Evolutionary conservation across 2,113 vertebrate genomes (phyloP).

Genomic region (Serinus canaria): DNA sequence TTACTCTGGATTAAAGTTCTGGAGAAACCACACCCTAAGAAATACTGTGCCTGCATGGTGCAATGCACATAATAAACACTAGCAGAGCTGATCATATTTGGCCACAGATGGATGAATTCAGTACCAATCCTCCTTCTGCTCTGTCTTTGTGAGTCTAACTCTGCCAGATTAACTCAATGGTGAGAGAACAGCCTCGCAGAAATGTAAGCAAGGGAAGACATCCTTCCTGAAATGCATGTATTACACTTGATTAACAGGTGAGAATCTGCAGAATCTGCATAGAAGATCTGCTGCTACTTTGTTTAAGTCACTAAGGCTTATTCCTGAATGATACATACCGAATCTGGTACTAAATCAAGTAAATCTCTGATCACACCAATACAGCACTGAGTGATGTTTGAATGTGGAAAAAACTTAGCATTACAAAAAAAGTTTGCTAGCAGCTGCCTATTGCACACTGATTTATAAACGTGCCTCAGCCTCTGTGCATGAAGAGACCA

Average conservation of each 20-base stretch:
- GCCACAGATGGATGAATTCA: not conserved
- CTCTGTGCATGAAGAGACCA: not conserved
- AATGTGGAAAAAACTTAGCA: not conserved
- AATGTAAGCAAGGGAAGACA: not conserved
- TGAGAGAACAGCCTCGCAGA: not conserved
- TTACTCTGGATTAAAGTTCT: slow-evolving; percentile 11
- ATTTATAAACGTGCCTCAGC: not conserved
- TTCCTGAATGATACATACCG: accelerated
- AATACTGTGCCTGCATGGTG: not conserved
- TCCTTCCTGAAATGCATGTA: not conserved
- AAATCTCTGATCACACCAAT: not conserved
- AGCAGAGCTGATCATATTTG: not conserved
- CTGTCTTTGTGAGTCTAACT: not conserved
- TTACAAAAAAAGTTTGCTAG: not conserved
- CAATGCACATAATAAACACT: not conserved
- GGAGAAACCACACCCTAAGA: slow-evolving; percentile 26
- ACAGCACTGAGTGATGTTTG: not conserved
- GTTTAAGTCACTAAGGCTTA: not conserved
- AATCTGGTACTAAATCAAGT: not conserved
- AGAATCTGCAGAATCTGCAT: not conserved
- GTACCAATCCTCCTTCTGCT: not conserved
- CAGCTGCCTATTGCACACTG: not conserved
- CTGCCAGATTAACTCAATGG: not conserved
- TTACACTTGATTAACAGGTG: not conserved
- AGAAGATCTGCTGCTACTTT: not conserved